Conservation (phyloP, 2,888 invertebrate genomes). For the Chymomyza fuscimana region DNA sequence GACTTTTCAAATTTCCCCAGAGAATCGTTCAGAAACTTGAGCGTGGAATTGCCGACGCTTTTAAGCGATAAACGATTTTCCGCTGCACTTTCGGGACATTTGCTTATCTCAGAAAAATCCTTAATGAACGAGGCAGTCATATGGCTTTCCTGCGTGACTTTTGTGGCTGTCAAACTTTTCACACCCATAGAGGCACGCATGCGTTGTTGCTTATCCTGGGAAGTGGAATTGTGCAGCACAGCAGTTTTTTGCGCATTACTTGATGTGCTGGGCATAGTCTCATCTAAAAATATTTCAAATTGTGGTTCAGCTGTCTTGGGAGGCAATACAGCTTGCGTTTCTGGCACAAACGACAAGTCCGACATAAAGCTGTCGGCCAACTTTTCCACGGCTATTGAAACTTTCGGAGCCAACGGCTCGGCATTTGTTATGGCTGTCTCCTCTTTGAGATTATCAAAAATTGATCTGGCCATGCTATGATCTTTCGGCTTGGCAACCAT, state of each 20-base stretch:
- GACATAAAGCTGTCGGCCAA: conserved; percentile 55
- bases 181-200: conserved; percentile 38
- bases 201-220: too few species aligned
- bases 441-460: neutral
- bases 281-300: conserved; percentile 58
- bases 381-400: conserved; percentile 22
- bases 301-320: conserved; percentile 18
- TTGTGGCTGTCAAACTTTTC: conserved; percentile 17
- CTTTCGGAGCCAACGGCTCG: neutral
- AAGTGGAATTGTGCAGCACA: conserved; percentile 26
- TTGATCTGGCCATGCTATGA: neutral
- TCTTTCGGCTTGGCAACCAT: conserved; percentile 1
- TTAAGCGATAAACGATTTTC: neutral
- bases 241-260: conserved; percentile 4
- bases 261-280: conserved; percentile 37
- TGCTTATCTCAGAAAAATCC: conserved; percentile 58
- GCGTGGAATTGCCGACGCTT: neutral
- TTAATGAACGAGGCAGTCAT: conserved; percentile 66
- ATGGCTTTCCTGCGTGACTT: conserved; percentile 28
- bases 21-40: conserved; percentile 37
- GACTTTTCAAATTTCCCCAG: conserved; percentile 20
- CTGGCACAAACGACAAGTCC: conserved; percentile 56
- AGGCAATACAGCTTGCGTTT: neutral
- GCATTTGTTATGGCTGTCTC: neutral
- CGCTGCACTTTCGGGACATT: conserved; percentile 23